A percentile compares a stretch with the other conserved stretches of the same genome.
These are phyloP conservation scores for Eupithecia centaureata DNA, from an alignment of 2,888 invertebrate genomes.

Conservation along the genomic window DNA sequence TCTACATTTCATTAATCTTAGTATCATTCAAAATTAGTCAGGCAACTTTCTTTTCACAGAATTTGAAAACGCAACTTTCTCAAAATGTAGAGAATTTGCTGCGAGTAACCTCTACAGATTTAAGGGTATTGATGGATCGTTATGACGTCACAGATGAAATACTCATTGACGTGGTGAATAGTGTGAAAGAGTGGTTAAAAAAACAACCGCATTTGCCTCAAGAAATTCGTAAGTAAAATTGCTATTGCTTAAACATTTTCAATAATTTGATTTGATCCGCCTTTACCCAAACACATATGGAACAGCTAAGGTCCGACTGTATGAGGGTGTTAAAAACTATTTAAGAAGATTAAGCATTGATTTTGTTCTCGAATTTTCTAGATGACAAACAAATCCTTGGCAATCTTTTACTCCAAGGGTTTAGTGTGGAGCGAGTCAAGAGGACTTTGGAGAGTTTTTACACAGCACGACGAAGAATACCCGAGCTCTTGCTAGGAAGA, in stretches of 20 bases:
- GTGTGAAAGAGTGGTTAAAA: slow-evolving; percentile 55
- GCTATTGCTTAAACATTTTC: slow-evolving; percentile 4
- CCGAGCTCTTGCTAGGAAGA: slow-evolving; percentile 44
- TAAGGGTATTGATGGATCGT: slow-evolving; percentile 10
- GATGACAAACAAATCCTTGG: slow-evolving; percentile 51
- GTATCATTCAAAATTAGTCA: too few relatives aligned
- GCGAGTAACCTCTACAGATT: slow-evolving; percentile 8
- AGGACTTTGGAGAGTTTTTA: slow-evolving; percentile 54
- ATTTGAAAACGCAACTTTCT: slow-evolving; percentile 12
- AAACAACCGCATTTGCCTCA: slow-evolving; percentile 65
- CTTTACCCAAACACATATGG: background rate
- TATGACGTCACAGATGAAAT: slow-evolving; percentile 6
- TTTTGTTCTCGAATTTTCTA: slow-evolving; percentile 26
- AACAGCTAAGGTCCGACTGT: background rate
- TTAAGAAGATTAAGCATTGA: background rate
- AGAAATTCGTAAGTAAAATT: slow-evolving; percentile 48
- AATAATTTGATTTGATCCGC: background rate
- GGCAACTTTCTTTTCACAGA: slow-evolving; percentile 10
- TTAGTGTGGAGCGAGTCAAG: slow-evolving; percentile 52
- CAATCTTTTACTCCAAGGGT: slow-evolving; percentile 46
- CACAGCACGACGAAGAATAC: slow-evolving; percentile 44
- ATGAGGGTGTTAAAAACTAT: background rate
- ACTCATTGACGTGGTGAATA: slow-evolving; percentile 27
- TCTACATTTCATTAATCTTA: too few relatives aligned
- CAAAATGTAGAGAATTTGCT: slow-evolving; percentile 15